These are phyloP conservation scores for Murina feae DNA, from an alignment of 2,113 vertebrate species.

Conservation along the genomic window DNA sequence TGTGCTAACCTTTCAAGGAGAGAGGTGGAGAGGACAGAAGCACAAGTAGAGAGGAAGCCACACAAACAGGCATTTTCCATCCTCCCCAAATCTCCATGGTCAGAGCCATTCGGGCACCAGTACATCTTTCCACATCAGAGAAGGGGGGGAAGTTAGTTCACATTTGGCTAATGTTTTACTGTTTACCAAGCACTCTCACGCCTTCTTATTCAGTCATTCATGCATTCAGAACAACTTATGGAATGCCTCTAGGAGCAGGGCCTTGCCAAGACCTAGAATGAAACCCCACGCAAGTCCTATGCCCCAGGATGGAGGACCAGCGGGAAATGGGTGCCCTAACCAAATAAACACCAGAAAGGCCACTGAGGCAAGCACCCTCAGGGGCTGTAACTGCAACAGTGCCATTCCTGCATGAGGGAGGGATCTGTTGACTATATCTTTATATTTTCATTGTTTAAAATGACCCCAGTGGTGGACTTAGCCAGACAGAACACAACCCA, in stretches of 20 bases:
- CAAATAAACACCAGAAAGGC: not conserved
- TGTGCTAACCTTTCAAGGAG: not conserved
- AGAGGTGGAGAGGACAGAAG: not conserved
- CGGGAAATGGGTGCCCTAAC: not conserved
- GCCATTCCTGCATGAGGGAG: not conserved
- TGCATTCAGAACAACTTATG: conserved; percentile 44
- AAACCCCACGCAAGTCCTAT: not conserved
- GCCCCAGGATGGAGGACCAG: not conserved
- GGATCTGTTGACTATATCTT: not conserved
- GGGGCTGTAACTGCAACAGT: not conserved
- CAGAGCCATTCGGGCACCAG: not conserved
- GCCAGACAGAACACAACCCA: not conserved
- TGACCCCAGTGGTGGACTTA: not conserved
- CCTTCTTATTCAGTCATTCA: conserved; percentile 41
- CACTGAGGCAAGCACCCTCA: rapidly evolving
- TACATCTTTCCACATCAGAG: not conserved
- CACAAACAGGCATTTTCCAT: not conserved
- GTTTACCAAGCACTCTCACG: not conserved
- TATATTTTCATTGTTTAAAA: not conserved
- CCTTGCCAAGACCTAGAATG: not conserved
- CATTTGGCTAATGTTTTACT: not conserved
- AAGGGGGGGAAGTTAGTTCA: not conserved
- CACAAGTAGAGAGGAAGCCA: not conserved
- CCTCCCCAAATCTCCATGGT: not conserved
- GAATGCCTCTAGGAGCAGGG: conserved; percentile 31